Conservation (phyloP, 2,113 vertebrate genomes). For the Ptilorrhoa leucosticta region DNA sequence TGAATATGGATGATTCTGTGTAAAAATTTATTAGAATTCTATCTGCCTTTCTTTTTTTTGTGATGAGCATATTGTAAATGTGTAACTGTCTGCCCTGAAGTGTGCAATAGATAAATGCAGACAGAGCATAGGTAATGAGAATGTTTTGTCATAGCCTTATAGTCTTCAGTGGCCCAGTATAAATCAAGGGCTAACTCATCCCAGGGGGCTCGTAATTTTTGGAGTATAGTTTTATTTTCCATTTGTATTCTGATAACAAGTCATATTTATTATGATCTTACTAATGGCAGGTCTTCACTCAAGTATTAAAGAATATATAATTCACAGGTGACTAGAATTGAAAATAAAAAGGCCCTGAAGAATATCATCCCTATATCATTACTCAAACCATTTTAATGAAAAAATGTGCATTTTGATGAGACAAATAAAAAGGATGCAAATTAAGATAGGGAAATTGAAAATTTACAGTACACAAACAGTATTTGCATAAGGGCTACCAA, state of each 20-base stretch:
- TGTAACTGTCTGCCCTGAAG: neutral
- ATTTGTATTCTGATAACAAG: constrained; percentile 7
- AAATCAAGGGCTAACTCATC: constrained; percentile 3
- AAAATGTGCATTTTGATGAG: constrained; percentile 35
- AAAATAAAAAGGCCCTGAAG: neutral
- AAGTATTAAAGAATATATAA: neutral
- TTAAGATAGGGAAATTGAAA: constrained; percentile 39
- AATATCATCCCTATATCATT: neutral
- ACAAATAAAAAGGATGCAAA: constrained; percentile 19
- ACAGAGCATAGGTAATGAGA: neutral
- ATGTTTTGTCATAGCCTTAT: neutral
- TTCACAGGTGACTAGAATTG: neutral
- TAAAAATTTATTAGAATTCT: neutral
- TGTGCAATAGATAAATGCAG: neutral
- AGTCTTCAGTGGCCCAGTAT: neutral
- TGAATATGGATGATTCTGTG: neutral
- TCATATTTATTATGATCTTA: constrained; percentile 11
- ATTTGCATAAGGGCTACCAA: neutral
- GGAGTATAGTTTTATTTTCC: constrained; percentile 5
- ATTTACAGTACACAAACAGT: neutral
- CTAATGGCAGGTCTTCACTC: neutral
- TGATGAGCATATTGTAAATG: neutral
- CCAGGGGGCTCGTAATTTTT: neutral
- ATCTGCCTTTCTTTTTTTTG: neutral
- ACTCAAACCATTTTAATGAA: constrained; percentile 21